Conservation (phyloP, 2,113 vertebrate genomes). For the Pelmatolapia mariae region DNA sequence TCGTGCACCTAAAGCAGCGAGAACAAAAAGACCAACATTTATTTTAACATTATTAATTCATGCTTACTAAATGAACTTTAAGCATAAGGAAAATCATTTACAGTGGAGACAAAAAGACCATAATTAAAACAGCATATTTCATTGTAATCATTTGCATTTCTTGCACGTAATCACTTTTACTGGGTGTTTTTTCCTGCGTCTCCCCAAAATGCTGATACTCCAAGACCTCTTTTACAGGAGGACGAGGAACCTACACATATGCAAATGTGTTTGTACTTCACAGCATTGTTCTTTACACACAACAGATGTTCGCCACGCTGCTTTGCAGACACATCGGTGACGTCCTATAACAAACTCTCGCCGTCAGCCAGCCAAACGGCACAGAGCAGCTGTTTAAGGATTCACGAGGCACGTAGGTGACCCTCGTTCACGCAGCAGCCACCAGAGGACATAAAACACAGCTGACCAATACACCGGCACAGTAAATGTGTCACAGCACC, state of each 20-base stretch:
- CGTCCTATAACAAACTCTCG: constrained; percentile 32
- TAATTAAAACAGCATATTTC: not conserved
- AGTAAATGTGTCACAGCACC: constrained; percentile 65
- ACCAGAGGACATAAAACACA: constrained; percentile 69
- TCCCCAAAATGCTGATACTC: constrained; percentile 36
- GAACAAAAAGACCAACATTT: not conserved
- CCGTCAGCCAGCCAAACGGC: constrained; percentile 29
- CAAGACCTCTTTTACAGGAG: constrained; percentile 6
- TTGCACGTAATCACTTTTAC: not conserved
- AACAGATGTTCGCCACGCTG: constrained; percentile 46
- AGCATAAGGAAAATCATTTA: not conserved
- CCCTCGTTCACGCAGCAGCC: constrained; percentile 61
- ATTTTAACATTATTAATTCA: not conserved
- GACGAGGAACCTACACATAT: constrained; percentile 25
- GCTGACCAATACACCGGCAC: constrained; percentile 65
- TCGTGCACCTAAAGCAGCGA: constrained; percentile 74
- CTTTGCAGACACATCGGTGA: not conserved
- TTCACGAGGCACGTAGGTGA: constrained; percentile 74
- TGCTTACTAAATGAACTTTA: not conserved
- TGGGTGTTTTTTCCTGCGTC: not conserved
- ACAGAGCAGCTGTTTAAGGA: constrained; percentile 71
- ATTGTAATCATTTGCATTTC: not conserved
- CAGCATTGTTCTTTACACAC: constrained; percentile 39
- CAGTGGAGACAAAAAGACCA: not conserved
- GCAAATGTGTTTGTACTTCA: constrained; percentile 53